phyloP scores from a whole-genome alignment of 2,113 vertebrate species.

The Salvelinus fontinalis region DNA sequence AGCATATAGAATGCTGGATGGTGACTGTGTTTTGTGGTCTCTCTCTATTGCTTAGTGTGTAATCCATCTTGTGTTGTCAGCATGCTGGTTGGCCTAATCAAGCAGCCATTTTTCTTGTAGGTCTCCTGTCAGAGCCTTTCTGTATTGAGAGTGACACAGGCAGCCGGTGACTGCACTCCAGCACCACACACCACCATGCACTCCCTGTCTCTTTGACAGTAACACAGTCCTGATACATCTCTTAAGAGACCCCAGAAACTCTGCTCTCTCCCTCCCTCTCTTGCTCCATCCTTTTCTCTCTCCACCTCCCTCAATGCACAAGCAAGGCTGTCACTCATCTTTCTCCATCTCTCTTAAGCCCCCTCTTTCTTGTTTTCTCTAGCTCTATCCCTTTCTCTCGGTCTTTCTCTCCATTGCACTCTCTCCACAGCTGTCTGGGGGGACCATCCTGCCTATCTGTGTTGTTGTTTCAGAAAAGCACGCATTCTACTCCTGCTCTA shows the following conservation, averaged over 20 bases:
- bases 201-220: conserved; percentile 14
- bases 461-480: no score
- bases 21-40: background rate
- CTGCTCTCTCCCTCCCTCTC: conserved; percentile 9
- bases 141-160: background rate
- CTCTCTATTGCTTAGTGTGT: background rate
- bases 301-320: conserved; percentile 9
- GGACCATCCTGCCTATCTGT: background rate
- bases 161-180: background rate
- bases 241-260: background rate
- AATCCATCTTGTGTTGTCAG: background rate
- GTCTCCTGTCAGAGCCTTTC: background rate
- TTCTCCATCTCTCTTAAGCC: background rate
- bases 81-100: conserved; percentile 16
- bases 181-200: conserved; percentile 8
- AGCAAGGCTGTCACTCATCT: background rate
- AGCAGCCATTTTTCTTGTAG: conserved; percentile 3
- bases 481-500: conserved; percentile 40
- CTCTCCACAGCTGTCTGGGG: background rate
- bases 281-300: conserved; percentile 19
- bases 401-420: background rate
- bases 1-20: no score
- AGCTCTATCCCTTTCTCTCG: background rate
- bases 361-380: background rate
- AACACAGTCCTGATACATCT: conserved; percentile 25